Conservation (phyloP, 2,888 invertebrate species). For the Willowsia nigromaculata region DNA sequence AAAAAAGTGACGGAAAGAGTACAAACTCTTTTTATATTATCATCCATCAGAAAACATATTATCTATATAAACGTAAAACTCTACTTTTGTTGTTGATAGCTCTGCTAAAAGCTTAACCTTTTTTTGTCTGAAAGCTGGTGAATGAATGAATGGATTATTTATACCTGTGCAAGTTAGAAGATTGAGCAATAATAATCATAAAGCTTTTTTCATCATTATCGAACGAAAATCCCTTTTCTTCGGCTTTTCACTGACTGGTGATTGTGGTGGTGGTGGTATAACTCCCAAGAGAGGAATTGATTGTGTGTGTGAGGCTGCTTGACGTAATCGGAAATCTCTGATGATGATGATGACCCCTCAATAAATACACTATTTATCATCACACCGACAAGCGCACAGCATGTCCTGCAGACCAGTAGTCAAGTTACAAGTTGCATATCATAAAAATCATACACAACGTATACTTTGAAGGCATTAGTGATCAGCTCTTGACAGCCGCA, state of each 20-base stretch:
- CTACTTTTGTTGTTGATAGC: neutral
- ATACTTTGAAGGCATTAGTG: slow-evolving; percentile 62
- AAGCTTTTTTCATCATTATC: slow-evolving; percentile 36
- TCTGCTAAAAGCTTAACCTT: slow-evolving; percentile 47
- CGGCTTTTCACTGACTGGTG: slow-evolving; percentile 27
- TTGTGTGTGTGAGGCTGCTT: slow-evolving; percentile 70
- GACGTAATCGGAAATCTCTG: slow-evolving; percentile 78
- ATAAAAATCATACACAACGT: slow-evolving; percentile 11
- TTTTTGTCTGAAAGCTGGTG: neutral
- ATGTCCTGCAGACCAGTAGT: slow-evolving; percentile 43
- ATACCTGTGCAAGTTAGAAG: slow-evolving; percentile 37
- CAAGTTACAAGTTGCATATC: slow-evolving; percentile 25
- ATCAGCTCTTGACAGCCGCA: slow-evolving; percentile 70
- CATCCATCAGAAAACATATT: neutral
- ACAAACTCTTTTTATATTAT: neutral
- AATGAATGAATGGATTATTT: neutral
- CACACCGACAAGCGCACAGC: slow-evolving; percentile 65
- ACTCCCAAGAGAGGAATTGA: slow-evolving; percentile 44
- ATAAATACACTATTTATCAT: slow-evolving; percentile 79
- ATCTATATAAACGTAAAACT: slow-evolving; percentile 9
- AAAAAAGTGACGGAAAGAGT: neutral
- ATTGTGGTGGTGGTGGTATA: slow-evolving; percentile 13
- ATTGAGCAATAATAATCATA: slow-evolving; percentile 70
- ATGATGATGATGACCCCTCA: slow-evolving; percentile 76
- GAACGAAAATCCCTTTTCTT: slow-evolving; percentile 1